Percentiles rank a stretch among this genome's conserved stretches.
phyloP scores from a whole-genome alignment of 2,888 invertebrate genomes.

The Tenodera sinensis region DNA sequence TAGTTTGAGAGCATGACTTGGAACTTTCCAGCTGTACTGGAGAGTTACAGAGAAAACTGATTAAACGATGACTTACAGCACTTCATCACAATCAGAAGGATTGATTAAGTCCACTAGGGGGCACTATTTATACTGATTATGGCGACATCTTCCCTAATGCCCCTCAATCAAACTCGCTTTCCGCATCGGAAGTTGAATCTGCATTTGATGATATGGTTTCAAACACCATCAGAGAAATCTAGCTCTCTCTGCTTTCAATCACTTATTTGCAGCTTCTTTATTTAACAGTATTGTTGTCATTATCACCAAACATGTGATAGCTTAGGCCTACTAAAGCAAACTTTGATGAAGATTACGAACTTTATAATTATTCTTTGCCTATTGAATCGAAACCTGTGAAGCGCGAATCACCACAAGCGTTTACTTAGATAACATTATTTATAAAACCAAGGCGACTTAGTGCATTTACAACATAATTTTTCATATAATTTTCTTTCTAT shows the following conservation, averaged over 20 bases:
- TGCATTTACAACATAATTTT: too few relatives aligned
- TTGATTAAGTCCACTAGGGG: neutral
- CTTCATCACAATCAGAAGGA: neutral
- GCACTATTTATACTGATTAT: neutral
- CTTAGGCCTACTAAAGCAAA: too few relatives aligned
- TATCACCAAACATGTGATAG: too few relatives aligned
- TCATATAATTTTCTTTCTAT: too few relatives aligned
- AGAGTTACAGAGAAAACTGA: neutral
- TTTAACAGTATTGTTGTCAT: neutral
- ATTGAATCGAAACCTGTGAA: too few relatives aligned
- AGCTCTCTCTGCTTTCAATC: neutral
- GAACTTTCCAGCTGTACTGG: neutral
- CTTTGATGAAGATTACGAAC: too few relatives aligned
- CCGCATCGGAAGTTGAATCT: neutral
- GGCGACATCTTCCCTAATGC: neutral
- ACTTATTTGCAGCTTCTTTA: neutral
- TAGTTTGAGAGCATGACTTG: too few relatives aligned
- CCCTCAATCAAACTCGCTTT: neutral
- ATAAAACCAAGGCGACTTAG: too few relatives aligned
- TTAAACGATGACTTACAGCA: neutral
- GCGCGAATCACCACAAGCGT: too few relatives aligned
- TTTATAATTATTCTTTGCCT: too few relatives aligned
- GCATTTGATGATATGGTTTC: neutral
- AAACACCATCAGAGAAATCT: neutral
- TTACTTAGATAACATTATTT: too few relatives aligned